Conservation (phyloP, 1,140 invertebrate genomes). For the Heliconius melpomene region DNA sequence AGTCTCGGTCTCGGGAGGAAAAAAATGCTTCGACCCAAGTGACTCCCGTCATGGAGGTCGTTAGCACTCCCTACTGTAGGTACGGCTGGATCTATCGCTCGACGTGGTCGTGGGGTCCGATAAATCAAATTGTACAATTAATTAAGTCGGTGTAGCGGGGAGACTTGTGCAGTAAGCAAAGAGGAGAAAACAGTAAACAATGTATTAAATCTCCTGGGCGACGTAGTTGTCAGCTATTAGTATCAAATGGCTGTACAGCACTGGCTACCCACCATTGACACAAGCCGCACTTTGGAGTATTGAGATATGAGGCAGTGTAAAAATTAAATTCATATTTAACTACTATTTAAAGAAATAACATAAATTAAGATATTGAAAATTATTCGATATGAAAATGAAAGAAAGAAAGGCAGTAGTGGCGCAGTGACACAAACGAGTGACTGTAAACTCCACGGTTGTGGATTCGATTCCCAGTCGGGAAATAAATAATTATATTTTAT, state of each 20-base stretch:
- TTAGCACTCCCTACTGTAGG: slow-evolving; percentile 19
- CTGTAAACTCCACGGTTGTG: too few relatives aligned
- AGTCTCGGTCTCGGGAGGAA: slow-evolving; percentile 21
- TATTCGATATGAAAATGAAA: too few relatives aligned
- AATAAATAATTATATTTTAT: too few relatives aligned
- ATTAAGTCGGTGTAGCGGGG: slow-evolving; percentile 2
- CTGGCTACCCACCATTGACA: background rate
- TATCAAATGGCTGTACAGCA: background rate
- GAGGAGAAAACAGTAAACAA: slow-evolving; percentile 14
- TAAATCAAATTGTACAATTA: slow-evolving; percentile 25
- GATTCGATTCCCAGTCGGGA: too few relatives aligned
- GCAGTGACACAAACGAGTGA: too few relatives aligned
- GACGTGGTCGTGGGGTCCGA: background rate
- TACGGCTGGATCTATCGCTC: background rate
- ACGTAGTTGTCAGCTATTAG: background rate
- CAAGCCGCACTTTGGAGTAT: background rate
- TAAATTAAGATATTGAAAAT: too few relatives aligned
- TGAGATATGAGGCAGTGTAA: background rate
- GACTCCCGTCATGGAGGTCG: slow-evolving; percentile 29
- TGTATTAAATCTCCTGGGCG: slow-evolving; percentile 23
- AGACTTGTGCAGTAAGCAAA: slow-evolving; percentile 6
- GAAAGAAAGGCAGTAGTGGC: too few relatives aligned
- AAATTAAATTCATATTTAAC: too few relatives aligned
- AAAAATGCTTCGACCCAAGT: slow-evolving; percentile 19
- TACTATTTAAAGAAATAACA: too few relatives aligned